Evolutionary conservation across 2,797 vertebrate species (phyloP), one percentile per base, ranked within the genome.

Genomic region (Microctenopoma stevenorrisi): DNA sequence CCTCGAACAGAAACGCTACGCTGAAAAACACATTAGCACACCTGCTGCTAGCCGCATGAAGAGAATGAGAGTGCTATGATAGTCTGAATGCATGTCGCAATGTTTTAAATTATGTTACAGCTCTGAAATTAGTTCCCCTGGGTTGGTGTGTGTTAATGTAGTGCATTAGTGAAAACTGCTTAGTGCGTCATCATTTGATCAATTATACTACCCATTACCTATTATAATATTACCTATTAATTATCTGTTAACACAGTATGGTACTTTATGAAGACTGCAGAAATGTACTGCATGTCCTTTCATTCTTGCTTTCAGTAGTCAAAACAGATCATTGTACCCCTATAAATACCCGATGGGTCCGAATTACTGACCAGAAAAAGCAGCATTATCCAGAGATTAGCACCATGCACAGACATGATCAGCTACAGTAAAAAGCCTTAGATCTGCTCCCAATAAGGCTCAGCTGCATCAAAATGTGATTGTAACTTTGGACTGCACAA

Each of bases 331-430:
- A 59, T 67, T 72, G 61, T 65, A 28, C 50, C 37, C 63, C 59
- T 44, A 76, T 79, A 71, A 88, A 81, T 76, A 82, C 74, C 67
- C 63, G 38, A 43, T 53, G 56, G 47, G 13, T 54, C 50, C 10
- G 22, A 18, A 7, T 64, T 67, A 52, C 51, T 44, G 53, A 51
- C 28, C 26, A 74, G 59, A 7, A 54, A 55, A 81, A 74, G 65
- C 62, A 68, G 73, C 56, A 79, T 83, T 72, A 82, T 85, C 62
- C 57, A 66, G 71, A 80, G 78, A 83, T 84, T 81, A 86, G 55
- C 83, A 74, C 60, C 66, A 57, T 46, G 57, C 56, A 63, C 65
- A 50, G 69, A 65, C 62, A 9, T 9, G 16, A 53, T 56, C 55
- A 43, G 58, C 58, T 11, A 44, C 63, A 68, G 30, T 9, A 38